These are phyloP conservation scores for Solenopsis fugax DNA, from an alignment of 1,140 invertebrate species.

Conservation along the genomic window DNA sequence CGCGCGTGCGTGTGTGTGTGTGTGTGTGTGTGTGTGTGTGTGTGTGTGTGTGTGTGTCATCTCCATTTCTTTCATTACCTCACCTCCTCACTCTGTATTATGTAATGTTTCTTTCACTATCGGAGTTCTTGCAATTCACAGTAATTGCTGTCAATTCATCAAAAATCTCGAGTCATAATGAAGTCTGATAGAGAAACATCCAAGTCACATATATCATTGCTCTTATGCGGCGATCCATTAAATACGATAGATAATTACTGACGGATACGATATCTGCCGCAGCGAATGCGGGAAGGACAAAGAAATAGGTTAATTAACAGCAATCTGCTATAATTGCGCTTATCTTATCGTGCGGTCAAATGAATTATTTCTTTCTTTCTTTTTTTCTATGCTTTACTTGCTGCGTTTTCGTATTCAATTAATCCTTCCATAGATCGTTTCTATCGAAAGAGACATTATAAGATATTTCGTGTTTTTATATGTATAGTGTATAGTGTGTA, in stretches of 20 bases:
- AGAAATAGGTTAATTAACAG: slow-evolving; percentile 43
- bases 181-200: too few species aligned
- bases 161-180: background rate
- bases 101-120: background rate
- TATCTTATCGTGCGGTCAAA: background rate
- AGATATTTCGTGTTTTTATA: background rate
- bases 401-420: background rate
- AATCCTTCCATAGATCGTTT: background rate
- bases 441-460: background rate
- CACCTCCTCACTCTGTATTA: background rate
- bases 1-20: too few species aligned
- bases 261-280: background rate
- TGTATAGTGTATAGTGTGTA: too few species aligned
- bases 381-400: background rate
- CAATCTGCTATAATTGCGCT: background rate
- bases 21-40: too few species aligned
- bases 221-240: slow-evolving; percentile 32
- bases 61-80: background rate
- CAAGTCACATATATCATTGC: background rate
- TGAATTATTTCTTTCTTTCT: background rate
- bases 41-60: too few species aligned
- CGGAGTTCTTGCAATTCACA: background rate
- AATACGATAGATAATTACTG: slow-evolving; percentile 18
- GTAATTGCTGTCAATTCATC: slow-evolving; percentile 34
- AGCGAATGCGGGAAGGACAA: background rate